These are phyloP conservation scores for Pangasius djambal DNA, from an alignment of 2,797 vertebrate genomes.

Conservation along the genomic window DNA sequence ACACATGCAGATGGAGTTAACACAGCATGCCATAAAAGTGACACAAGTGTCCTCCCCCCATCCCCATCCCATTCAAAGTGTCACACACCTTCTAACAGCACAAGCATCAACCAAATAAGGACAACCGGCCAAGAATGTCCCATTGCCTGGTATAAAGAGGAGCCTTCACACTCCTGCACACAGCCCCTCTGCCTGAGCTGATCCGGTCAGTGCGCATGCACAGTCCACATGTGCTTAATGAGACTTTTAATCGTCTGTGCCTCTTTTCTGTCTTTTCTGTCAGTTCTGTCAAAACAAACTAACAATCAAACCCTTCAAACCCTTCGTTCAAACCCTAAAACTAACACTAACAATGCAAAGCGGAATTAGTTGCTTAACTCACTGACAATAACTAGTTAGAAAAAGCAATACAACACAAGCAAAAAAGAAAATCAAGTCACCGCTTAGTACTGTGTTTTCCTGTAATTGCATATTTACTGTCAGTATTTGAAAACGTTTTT, in stretches of 20 bases:
- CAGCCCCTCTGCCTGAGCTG: neutral
- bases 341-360: neutral
- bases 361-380: neutral
- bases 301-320: neutral
- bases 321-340: neutral
- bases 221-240: neutral
- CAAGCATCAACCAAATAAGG: neutral
- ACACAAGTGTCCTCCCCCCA: neutral
- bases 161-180: neutral
- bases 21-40: neutral
- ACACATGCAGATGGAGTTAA: neutral
- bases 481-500: neutral
- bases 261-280: neutral
- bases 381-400: neutral
- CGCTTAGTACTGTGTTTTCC: neutral
- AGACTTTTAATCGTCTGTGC: neutral
- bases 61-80: constrained; percentile 4
- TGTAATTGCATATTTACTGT: neutral
- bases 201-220: neutral
- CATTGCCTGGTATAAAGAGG: neutral
- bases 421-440: neutral
- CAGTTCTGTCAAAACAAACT: neutral
- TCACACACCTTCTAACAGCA: neutral
- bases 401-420: neutral
- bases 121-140: neutral